Evolutionary conservation across 35 echinoderm and acorn worm genomes (phyloP).

Genomic region (Ptychodera flava): DNA sequence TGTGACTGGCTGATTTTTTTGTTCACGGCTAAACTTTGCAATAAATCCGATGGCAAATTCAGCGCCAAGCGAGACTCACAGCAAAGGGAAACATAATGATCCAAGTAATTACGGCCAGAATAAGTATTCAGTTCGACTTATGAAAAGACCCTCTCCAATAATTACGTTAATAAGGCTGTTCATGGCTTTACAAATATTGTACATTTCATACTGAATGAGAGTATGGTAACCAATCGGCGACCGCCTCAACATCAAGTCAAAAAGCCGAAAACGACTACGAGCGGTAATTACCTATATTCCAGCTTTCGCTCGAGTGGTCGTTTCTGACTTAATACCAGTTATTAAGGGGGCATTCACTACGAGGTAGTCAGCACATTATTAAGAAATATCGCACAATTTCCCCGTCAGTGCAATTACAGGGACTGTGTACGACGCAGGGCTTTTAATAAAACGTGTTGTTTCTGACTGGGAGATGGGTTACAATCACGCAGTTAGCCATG

Average conservation of each 20-base stretch:
- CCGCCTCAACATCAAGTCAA: background rate
- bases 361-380: background rate
- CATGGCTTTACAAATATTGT: background rate
- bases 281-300: background rate
- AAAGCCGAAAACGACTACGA: background rate
- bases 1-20: no score
- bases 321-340: background rate
- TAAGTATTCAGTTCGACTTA: no score
- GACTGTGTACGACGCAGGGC: background rate
- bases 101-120: no score
- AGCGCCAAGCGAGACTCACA: no score
- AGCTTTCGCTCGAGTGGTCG: background rate
- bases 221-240: background rate
- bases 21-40: no score
- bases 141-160: no score
- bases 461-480: background rate
- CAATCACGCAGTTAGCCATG: background rate
- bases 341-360: background rate
- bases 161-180: background rate
- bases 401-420: background rate
- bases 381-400: background rate
- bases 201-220: background rate
- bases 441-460: background rate
- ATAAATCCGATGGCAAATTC: no score
- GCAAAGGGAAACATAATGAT: no score